These are phyloP conservation scores for Mythimna loreyi DNA, from an alignment of 2,888 invertebrate species.

Conservation along the genomic window DNA sequence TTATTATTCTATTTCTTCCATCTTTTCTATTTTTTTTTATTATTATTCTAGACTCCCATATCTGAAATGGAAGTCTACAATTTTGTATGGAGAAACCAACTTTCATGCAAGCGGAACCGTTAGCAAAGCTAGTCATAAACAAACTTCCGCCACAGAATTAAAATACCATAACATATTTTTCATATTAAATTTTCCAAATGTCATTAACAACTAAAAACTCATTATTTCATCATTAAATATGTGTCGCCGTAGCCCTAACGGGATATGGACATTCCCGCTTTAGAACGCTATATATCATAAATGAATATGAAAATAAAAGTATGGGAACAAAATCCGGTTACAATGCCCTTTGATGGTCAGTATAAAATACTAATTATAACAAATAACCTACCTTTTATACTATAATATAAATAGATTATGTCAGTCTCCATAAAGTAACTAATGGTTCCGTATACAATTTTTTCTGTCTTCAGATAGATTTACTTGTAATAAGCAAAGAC, in stretches of 20 bases:
- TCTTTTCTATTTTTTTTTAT: no score
- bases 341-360: slow-evolving; percentile 77
- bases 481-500: not conserved
- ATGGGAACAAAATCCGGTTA: slow-evolving; percentile 69
- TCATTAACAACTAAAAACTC: slow-evolving; percentile 45
- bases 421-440: not conserved
- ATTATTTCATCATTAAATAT: slow-evolving; percentile 47
- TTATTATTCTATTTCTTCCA: no score
- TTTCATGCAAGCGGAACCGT: no score
- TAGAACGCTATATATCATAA: slow-evolving; percentile 67
- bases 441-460: slow-evolving; percentile 42
- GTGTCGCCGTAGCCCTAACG: slow-evolving; percentile 44
- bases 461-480: not conserved
- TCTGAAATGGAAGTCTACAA: no score
- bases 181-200: slow-evolving; percentile 28
- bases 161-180: slow-evolving; percentile 28
- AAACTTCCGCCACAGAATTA: slow-evolving; percentile 6
- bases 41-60: no score
- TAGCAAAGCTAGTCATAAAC: no score
- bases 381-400: slow-evolving; percentile 79
- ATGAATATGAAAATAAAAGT: slow-evolving; percentile 70
- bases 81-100: no score
- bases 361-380: slow-evolving; percentile 81
- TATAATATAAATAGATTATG: slow-evolving; percentile 62
- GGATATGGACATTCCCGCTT: slow-evolving; percentile 61